Percentiles rank a stretch among this genome's conserved stretches.
phyloP scores from a whole-genome alignment of 2,797 vertebrate species.

The Benthosema pterotum region DNA sequence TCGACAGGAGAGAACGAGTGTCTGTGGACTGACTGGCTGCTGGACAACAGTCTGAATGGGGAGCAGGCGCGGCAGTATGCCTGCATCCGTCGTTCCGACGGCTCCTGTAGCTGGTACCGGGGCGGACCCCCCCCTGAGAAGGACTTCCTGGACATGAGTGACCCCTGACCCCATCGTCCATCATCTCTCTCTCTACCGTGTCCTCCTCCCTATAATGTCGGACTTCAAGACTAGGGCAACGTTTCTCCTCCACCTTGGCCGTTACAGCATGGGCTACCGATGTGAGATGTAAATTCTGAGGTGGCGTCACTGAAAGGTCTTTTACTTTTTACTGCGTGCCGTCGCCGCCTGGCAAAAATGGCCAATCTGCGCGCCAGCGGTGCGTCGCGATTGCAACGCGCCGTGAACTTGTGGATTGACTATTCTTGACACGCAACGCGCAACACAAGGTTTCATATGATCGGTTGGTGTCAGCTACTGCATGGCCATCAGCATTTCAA shows the following conservation, averaged over 20 bases:
- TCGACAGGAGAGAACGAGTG: slow-evolving; percentile 86
- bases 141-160: slow-evolving; percentile 86
- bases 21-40: slow-evolving; percentile 91
- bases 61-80: slow-evolving; percentile 89
- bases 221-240: slow-evolving; percentile 23
- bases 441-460: too few relatives aligned
- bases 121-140: slow-evolving; percentile 84
- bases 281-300: slow-evolving; percentile 30
- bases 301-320: slow-evolving; percentile 35
- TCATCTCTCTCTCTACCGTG: slow-evolving; percentile 14
- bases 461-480: too few relatives aligned
- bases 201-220: slow-evolving; percentile 25
- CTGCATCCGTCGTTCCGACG: slow-evolving; percentile 87
- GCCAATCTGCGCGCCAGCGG: background rate
- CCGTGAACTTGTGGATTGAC: too few relatives aligned
- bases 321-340: slow-evolving; percentile 2
- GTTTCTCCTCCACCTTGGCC: slow-evolving; percentile 42
- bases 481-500: too few relatives aligned
- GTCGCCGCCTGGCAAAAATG: slow-evolving; percentile 13
- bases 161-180: slow-evolving; percentile 83
- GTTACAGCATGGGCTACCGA: slow-evolving; percentile 30
- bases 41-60: slow-evolving; percentile 84
- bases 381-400: too few relatives aligned
- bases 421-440: too few relatives aligned
- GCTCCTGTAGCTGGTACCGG: slow-evolving; percentile 90